Conservation (phyloP, 2,888 invertebrate genomes). For the Cataglyphis altisquamis region DNA sequence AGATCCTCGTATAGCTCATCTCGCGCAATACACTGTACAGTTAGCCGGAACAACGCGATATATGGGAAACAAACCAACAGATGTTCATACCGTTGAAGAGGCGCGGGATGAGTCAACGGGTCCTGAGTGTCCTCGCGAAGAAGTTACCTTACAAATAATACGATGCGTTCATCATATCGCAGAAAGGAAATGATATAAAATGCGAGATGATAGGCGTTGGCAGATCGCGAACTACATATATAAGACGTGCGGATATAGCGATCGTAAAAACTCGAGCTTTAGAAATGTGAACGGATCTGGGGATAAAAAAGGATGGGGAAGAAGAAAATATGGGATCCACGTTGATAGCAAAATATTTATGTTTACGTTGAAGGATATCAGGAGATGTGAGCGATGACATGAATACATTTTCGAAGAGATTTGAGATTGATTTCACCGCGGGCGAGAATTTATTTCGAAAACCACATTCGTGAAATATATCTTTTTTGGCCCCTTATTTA, state of each 20-base stretch:
- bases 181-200: conserved; percentile 26
- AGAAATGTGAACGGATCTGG: conserved; percentile 28
- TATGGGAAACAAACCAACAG: conserved; percentile 59
- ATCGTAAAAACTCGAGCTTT: conserved; percentile 17
- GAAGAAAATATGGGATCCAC: conserved; percentile 5
- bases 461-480: neutral
- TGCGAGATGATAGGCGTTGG: conserved; percentile 23
- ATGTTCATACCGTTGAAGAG: conserved; percentile 72
- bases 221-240: conserved; percentile 33
- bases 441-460: conserved; percentile 2
- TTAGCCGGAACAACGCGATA: conserved; percentile 52
- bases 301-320: neutral
- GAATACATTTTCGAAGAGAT: conserved; percentile 26
- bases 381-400: neutral
- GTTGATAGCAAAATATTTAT: conserved; percentile 41
- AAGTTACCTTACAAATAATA: conserved; percentile 27
- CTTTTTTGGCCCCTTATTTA: neutral
- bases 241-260: conserved; percentile 16
- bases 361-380: conserved; percentile 26
- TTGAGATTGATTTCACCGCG: neutral
- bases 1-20: neutral
- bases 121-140: conserved; percentile 36
- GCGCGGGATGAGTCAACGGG: conserved; percentile 38
- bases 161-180: conserved; percentile 24
- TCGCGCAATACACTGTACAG: conserved; percentile 34